These are phyloP conservation scores for Anguilla marmorata DNA, from an alignment of 2,797 vertebrate species.

Conservation along the genomic window DNA sequence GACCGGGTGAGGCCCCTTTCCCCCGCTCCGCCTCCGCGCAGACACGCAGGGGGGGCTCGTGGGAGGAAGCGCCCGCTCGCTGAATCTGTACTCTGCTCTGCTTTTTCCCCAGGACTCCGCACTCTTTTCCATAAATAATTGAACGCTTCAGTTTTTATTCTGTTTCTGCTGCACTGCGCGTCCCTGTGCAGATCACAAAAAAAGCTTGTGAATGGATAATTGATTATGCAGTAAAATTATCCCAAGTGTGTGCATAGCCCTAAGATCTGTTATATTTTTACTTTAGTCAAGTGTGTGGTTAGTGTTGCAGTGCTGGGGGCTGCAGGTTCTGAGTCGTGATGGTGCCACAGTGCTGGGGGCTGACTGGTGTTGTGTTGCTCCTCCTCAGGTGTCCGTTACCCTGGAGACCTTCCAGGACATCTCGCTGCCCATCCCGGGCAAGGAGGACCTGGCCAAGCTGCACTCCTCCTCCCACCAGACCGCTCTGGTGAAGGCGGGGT, in stretches of 20 bases:
- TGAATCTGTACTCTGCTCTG: background rate
- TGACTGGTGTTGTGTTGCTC: constrained; percentile 41
- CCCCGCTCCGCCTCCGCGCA: background rate
- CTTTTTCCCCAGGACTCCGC: background rate
- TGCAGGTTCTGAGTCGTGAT: constrained; percentile 21
- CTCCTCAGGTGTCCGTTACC: constrained; percentile 89
- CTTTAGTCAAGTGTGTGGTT: background rate
- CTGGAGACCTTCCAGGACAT: constrained; percentile 99
- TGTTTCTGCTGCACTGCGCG: background rate
- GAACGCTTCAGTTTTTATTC: background rate
- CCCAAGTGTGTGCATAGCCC: background rate
- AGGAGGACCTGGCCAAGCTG: constrained; percentile 97
- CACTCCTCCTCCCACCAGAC: constrained; percentile 95
- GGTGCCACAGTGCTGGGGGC: constrained; percentile 34
- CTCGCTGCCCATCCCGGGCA: constrained; percentile 96
- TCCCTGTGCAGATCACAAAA: background rate
- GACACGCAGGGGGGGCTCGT: background rate
- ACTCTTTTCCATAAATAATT: background rate
- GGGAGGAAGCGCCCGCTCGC: background rate
- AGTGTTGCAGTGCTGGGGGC: constrained; percentile 34
- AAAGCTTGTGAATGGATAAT: background rate
- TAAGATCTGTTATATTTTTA: background rate
- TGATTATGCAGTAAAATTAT: background rate
- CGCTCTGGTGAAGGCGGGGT: constrained; percentile 90
- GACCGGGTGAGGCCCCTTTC: constrained; percentile 79